A percentile compares a stretch with the other conserved stretches of the same genome.
These are phyloP conservation scores for Paradoxurus hermaphroditus DNA, from an alignment of 2,113 vertebrate species.

Conservation along the genomic window DNA sequence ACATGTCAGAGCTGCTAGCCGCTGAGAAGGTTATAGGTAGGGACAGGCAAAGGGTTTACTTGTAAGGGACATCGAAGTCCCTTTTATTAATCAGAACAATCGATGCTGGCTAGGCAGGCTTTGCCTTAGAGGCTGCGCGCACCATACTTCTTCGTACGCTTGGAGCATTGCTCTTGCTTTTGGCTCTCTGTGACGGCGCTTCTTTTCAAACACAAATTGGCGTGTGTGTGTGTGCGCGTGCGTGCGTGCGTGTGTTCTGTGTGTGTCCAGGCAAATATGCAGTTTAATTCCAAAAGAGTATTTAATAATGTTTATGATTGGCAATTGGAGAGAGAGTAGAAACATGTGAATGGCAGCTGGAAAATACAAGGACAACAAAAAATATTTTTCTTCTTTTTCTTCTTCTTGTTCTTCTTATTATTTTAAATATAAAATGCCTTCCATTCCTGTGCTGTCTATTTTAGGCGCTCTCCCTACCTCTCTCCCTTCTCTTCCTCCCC, in stretches of 20 bases:
- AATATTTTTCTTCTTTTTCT: not conserved
- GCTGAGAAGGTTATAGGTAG: not conserved
- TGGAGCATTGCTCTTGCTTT: not conserved
- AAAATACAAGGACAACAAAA: not conserved
- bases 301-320: slow-evolving; percentile 31
- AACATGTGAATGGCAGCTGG: not conserved
- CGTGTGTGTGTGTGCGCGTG: not conserved
- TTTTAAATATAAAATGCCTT: slow-evolving; percentile 2
- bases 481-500: fast-evolving
- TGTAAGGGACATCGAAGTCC: not conserved
- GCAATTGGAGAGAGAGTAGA: not conserved
- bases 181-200: not conserved
- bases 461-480: not conserved
- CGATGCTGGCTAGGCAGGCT: not conserved
- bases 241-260: not conserved
- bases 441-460: not conserved
- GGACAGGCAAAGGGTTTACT: not conserved
- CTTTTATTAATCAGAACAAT: not conserved
- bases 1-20: not conserved
- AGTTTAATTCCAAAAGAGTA: not conserved
- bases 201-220: not conserved
- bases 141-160: not conserved
- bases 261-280: not conserved
- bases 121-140: not conserved
- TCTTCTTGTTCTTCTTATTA: not conserved